These are phyloP conservation scores for Brachyopa scutellaris DNA, from an alignment of 2,888 invertebrate genomes.

Conservation along the genomic window DNA sequence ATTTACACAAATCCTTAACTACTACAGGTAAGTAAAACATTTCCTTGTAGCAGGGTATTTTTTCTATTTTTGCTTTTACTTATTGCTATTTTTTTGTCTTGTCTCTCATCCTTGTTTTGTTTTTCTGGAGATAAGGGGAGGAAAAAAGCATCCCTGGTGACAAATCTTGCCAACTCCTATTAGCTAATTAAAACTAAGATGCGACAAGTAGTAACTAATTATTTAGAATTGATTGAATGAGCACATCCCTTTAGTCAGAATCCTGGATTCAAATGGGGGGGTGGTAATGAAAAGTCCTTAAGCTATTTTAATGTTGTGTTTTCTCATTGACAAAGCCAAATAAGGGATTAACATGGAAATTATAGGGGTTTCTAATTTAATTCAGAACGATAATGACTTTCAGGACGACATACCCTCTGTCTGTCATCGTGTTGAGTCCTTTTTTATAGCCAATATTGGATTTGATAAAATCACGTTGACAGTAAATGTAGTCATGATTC, in stretches of 20 bases:
- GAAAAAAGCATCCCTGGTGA: neutral
- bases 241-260: neutral
- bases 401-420: no score
- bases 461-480: constrained; percentile 25
- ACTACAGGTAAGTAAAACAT: constrained; percentile 86
- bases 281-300: constrained; percentile 1
- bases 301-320: neutral
- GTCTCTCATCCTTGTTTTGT: neutral
- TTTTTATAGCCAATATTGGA: constrained; percentile 12
- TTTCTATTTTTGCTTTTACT: neutral
- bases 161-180: constrained; percentile 4
- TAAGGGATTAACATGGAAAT: constrained; percentile 27
- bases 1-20: constrained; percentile 93
- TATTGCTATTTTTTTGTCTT: neutral
- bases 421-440: neutral
- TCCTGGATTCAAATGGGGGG: neutral
- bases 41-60: neutral
- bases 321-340: neutral
- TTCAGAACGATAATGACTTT: constrained; percentile 3
- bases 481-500: constrained; percentile 3
- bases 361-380: constrained; percentile 24
- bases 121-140: neutral
- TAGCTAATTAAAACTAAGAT: constrained; percentile 31
- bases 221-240: constrained; percentile 45
- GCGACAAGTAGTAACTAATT: constrained; percentile 43